Evolutionary conservation across 2,888 invertebrate genomes (phyloP), one percentile per base, ranked within the genome.

Genomic region (Phengaris arion): DNA sequence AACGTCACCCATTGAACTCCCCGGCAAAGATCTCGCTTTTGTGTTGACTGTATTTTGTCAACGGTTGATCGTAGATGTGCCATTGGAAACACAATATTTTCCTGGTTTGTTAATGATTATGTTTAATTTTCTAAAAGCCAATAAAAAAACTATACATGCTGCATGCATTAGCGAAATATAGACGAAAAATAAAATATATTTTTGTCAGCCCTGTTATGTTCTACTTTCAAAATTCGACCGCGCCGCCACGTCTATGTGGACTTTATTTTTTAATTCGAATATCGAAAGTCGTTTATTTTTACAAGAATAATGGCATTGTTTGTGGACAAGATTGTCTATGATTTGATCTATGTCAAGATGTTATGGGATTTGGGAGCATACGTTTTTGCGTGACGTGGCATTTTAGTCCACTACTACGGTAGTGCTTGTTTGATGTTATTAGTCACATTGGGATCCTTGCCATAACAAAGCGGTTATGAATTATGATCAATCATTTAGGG

Each of bases 231-330:
- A 86, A 85, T 84, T 85, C 83, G 86, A 87, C 83, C 85, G 85
- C 88, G 87, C 87, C 89, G 83, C 81, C 83, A 81, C 84, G 87
- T 91, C 90, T 91, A 84, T 85, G 83, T 79, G 83, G 79, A 81
- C 79, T 79, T 79, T 79, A 76, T 88, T 87, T 87, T 89, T 87
- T 87, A 85, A 86, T 86, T 87, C 84, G 81, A 86, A 80, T 78
- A 78, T 78, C 80, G 83, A 86, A 85, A 85, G 84, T 86, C 86
- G 85, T 89, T 89, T 89, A 89, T 93, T 90, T 90, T 87, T 83
- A 80, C 84, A 85, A 6, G 48, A 48, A 92, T 89, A 90, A 89
- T 90, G 81, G 87, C 89, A 93, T 93, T 93, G 93, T 93, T 89
- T 89, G 92, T 86, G 87, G 88, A 91, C 90, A 89, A 86, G 88